Evolutionary conservation across 2,113 vertebrate genomes (phyloP), one percentile per base, ranked within the genome.

Genomic region (Pluvialis apricaria): DNA sequence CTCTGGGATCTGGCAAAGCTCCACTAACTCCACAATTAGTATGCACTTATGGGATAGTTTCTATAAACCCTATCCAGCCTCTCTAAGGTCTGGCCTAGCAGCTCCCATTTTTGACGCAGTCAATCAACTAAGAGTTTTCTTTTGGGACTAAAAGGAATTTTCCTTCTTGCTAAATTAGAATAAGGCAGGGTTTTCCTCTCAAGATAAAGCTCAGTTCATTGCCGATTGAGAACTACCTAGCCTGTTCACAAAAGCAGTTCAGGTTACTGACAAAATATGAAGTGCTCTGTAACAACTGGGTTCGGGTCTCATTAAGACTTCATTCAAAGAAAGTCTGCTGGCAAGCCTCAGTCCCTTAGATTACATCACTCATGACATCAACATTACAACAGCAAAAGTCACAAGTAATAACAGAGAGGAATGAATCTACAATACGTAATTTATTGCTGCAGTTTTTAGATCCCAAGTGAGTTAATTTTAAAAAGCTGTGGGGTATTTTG

Each of bases 391-490:
- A 88, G 36, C 28, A 76, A 82, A 78, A 84, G 22, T 15, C 36
- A 68, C 0, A 14, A 66, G 38, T 0, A 71, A 45, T 71, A 88
- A 73, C 6, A 25, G 45, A 62, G 32, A 83, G 26, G 66, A 82
- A 66, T n/a, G 12, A 72, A 79, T 13, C 44, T 29, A 72, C 26
- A 76, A 36, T 32, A 60, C 5, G 62, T 71, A 96, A 94, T 92
- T 95, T 93, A 96, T 76, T 76, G 77, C 77, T 76, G 81, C 87
- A 96, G 79, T 76, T 90, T 85, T 89, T 61, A 89, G 78, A 60
- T 87, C 70, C 81, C 81, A 81, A 91, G 69, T 38, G 89, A 87
- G 62, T 91, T 90, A 91, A 89, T 95, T 96, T 96, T 62, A 49
- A 91, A 91, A 91, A 91, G 44, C 78, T 79, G 52, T 75, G 6